phyloP scores from a whole-genome alignment of 2,888 invertebrate genomes.

The Leptinotarsa peninsularis region DNA sequence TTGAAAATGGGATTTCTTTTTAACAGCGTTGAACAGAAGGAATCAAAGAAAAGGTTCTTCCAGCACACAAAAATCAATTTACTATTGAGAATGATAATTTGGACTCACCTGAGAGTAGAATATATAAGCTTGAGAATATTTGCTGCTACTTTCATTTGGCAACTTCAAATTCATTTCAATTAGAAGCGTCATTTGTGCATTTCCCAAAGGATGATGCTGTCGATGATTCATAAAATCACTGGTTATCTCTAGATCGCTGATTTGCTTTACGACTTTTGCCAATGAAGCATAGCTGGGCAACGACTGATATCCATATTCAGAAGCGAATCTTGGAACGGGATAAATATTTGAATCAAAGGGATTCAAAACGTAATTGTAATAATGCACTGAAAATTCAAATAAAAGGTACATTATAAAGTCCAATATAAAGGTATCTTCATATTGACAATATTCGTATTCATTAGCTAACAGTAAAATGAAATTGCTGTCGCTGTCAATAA shows the following conservation, averaged over 20 bases:
- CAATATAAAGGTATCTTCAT: too few relatives aligned
- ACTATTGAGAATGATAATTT: background rate
- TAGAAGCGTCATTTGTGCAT: slow-evolving; percentile 72
- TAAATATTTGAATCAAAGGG: slow-evolving; percentile 84
- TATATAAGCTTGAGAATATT: slow-evolving; percentile 76
- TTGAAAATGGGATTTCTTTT: too few relatives aligned
- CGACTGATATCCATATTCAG: slow-evolving; percentile 97
- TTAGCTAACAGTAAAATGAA: too few relatives aligned
- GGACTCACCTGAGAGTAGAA: slow-evolving; percentile 84
- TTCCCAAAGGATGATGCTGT: slow-evolving; percentile 88
- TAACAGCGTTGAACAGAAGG: too few relatives aligned
- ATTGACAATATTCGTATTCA: too few relatives aligned
- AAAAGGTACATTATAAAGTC: background rate
- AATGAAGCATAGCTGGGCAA: slow-evolving; percentile 81
- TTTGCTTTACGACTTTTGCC: slow-evolving; percentile 69
- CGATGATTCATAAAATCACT: slow-evolving; percentile 80
- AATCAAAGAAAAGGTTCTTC: too few relatives aligned
- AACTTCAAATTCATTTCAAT: slow-evolving; percentile 75
- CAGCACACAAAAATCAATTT: too few relatives aligned
- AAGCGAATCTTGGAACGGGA: slow-evolving; percentile 87
- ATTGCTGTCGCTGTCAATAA: too few relatives aligned
- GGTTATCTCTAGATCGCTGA: slow-evolving; percentile 67
- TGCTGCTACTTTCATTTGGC: slow-evolving; percentile 65
- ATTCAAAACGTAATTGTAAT: slow-evolving; percentile 86
- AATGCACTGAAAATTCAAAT: slow-evolving; percentile 74